phyloP scores from a whole-genome alignment of 2,113 vertebrate genomes.

The Xenopus borealis region DNA sequence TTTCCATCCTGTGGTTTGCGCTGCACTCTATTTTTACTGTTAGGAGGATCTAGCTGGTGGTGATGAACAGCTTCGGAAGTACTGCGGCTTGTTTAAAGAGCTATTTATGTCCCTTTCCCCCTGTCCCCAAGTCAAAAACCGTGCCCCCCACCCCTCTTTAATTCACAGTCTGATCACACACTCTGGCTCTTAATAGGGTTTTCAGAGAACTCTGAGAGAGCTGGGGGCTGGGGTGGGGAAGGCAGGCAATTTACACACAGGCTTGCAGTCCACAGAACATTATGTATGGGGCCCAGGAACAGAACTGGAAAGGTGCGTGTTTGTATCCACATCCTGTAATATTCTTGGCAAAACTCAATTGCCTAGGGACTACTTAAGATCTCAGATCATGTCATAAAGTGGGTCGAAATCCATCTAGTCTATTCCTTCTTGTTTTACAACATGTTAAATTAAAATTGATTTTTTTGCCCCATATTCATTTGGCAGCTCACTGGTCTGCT shows the following conservation, averaged over 20 bases:
- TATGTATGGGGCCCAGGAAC: background rate
- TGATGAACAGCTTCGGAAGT: constrained; percentile 39
- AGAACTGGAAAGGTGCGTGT: constrained; percentile 39
- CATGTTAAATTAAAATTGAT: no score
- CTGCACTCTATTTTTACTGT: constrained; percentile 9
- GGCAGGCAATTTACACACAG: background rate
- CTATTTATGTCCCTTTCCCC: constrained; percentile 59
- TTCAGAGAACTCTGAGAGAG: constrained; percentile 56
- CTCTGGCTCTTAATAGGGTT: constrained; percentile 62
- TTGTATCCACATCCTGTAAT: background rate
- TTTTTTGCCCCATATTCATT: no score
- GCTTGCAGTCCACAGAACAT: constrained; percentile 1
- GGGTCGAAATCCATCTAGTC: no score
- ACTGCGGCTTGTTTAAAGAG: constrained; percentile 53
- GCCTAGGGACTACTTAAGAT: no score
- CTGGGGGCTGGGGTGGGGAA: constrained; percentile 39
- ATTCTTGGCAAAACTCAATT: no score
- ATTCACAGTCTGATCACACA: constrained; percentile 70
- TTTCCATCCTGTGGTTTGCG: constrained; percentile 4
- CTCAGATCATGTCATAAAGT: no score
- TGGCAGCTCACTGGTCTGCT: no score
- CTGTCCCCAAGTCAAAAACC: constrained; percentile 65
- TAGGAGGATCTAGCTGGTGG: constrained; percentile 22
- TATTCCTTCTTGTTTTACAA: no score
- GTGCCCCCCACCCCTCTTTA: constrained; percentile 53